These are phyloP conservation scores for mouse (Mus musculus) DNA, from an alignment of 2,113 vertebrate species.

Conservation along the genomic window GRCm39 chr15:27644001-27644500, in stretches of 20 bases:
- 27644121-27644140: not conserved
- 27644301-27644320: not conserved
- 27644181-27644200: not conserved
- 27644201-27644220: not conserved
- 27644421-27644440: not conserved
- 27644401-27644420: not conserved
- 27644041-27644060: not conserved
- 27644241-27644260: not conserved
- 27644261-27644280: no score
- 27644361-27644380: not conserved
- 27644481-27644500: not conserved
- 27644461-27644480: not conserved
- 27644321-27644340: not conserved
- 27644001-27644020: not conserved
- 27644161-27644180: not conserved
- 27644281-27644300: not conserved
- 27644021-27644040: no score
- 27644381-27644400: not conserved
- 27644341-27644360: not conserved
- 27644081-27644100: not conserved
- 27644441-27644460: not conserved
- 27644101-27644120: not conserved
- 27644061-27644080: not conserved
- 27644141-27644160: not conserved
- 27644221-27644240: not conserved